Percentiles rank a stretch among this genome's conserved stretches.
These are phyloP conservation scores for Thaumatotibia leucotreta DNA, from an alignment of 1,140 invertebrate genomes.

Conservation along the genomic window DNA sequence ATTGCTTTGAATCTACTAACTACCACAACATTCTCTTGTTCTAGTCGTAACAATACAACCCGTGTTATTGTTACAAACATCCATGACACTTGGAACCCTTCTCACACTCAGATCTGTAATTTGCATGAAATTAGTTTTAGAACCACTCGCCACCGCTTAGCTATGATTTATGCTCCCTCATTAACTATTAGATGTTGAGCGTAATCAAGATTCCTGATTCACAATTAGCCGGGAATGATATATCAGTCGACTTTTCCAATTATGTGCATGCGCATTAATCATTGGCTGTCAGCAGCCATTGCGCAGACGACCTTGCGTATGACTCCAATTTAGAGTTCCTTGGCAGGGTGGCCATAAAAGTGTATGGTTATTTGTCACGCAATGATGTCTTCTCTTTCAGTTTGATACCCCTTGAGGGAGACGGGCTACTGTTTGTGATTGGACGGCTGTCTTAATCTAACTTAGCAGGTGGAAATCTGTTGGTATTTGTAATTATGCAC, in stretches of 20 bases:
- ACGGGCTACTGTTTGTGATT: background rate
- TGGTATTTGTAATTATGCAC: too few species aligned
- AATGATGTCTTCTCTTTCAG: background rate
- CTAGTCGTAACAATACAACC: too few species aligned
- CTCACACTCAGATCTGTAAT: background rate
- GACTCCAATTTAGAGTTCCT: background rate
- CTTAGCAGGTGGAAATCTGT: too few species aligned
- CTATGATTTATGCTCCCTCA: background rate
- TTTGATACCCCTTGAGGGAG: background rate
- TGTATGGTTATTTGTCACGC: background rate
- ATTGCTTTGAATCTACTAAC: too few species aligned
- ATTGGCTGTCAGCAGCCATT: slow-evolving; percentile 30
- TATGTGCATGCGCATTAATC: slow-evolving; percentile 40
- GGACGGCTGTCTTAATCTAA: too few species aligned
- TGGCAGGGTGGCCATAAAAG: background rate
- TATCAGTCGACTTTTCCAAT: slow-evolving; percentile 30
- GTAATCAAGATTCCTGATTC: slow-evolving; percentile 1
- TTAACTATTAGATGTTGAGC: slow-evolving; percentile 1
- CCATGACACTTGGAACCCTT: background rate
- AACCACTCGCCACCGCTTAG: background rate
- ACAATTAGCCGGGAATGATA: slow-evolving; percentile 9
- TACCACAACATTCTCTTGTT: too few species aligned
- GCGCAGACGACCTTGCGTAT: background rate
- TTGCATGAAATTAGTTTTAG: background rate
- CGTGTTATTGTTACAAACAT: too few species aligned